A percentile compares a stretch with the other conserved stretches of the same genome.
phyloP scores from a whole-genome alignment of 2,113 vertebrate genomes.

The Lagopus muta region DNA sequence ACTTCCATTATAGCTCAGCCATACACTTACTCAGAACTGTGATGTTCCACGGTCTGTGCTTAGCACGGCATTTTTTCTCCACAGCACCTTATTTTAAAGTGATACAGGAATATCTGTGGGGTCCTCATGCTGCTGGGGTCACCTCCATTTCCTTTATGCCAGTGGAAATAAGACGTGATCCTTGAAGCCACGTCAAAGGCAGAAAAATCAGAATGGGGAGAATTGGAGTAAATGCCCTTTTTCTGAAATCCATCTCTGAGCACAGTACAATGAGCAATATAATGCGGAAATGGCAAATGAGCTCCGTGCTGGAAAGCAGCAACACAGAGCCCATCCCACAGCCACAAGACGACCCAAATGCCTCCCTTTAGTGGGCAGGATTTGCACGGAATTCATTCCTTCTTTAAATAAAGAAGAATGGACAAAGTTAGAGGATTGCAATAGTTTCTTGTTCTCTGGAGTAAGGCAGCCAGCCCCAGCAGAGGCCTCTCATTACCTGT shows the following conservation, averaged over 20 bases:
- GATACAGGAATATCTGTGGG: neutral
- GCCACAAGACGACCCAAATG: neutral
- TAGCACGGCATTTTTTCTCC: neutral
- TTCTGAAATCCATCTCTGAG: neutral
- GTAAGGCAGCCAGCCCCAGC: neutral
- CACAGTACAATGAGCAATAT: neutral
- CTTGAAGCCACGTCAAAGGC: neutral
- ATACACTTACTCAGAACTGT: neutral
- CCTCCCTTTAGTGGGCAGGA: too few species aligned
- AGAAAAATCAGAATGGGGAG: neutral
- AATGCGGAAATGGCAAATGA: neutral
- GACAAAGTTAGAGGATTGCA: neutral
- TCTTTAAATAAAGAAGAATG: constrained; percentile 22
- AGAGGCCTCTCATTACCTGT: neutral
- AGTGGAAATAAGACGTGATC: neutral
- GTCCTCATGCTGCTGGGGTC: neutral
- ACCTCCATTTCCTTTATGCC: neutral
- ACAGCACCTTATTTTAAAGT: neutral
- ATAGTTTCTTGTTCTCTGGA: neutral
- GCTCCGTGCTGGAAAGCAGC: neutral
- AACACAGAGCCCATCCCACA: neutral
- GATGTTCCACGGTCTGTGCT: neutral
- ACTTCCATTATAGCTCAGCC: neutral
- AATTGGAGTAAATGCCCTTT: neutral
- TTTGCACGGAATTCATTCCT: neutral